Evolutionary conservation across 1,140 invertebrate species (phyloP).

Genomic region (Dendrolimus punctatus): DNA sequence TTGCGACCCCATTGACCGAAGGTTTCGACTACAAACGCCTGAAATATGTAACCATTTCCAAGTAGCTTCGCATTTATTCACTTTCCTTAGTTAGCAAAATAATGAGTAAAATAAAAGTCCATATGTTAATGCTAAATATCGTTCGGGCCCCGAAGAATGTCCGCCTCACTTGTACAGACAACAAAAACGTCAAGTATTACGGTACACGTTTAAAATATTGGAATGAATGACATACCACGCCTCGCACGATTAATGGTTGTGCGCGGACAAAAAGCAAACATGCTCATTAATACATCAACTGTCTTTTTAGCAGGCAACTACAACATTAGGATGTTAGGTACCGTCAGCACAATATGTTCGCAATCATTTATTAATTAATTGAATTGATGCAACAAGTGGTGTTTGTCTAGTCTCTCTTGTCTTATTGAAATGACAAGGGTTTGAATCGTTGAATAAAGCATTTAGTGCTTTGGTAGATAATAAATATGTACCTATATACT

Average conservation of each 20-base stretch:
- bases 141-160: conserved; percentile 33
- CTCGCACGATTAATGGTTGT: conserved; percentile 61
- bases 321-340: conserved; percentile 31
- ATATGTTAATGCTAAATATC: conserved; percentile 24
- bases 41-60: too few relatives aligned
- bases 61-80: too few relatives aligned
- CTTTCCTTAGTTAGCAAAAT: too few relatives aligned
- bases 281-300: conserved; percentile 70
- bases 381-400: too few relatives aligned
- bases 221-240: conserved; percentile 69
- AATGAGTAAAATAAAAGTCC: conserved; percentile 13
- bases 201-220: conserved; percentile 64
- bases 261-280: conserved; percentile 61
- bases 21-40: too few relatives aligned
- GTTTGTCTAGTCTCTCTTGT: too few relatives aligned
- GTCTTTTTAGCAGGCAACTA: conserved; percentile 57
- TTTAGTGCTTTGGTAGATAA: too few relatives aligned
- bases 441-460: too few relatives aligned
- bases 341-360: conserved; percentile 25
- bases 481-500: too few relatives aligned
- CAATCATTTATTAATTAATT: too few relatives aligned
- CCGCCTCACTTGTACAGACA: conserved; percentile 47
- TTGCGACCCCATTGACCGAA: too few relatives aligned
- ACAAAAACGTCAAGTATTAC: conserved; percentile 53
- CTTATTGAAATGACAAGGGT: too few relatives aligned